phyloP scores from a whole-genome alignment of 2,113 vertebrate species.

The Accipiter virgatus region DNA sequence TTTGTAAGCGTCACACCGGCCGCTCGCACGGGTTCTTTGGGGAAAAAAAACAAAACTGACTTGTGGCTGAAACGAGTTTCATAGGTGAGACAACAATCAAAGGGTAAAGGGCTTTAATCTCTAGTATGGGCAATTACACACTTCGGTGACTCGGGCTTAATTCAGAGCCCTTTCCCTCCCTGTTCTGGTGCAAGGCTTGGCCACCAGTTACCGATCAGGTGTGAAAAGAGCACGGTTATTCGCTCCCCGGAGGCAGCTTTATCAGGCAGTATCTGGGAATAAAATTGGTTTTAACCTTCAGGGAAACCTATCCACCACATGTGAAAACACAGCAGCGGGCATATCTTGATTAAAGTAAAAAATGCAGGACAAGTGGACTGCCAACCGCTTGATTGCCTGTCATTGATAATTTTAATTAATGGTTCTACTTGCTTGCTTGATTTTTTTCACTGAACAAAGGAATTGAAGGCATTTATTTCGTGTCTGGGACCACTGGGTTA shows the following conservation, averaged over 20 bases:
- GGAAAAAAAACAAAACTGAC: background rate
- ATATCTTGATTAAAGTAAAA: background rate
- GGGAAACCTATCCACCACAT: background rate
- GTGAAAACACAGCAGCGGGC: background rate
- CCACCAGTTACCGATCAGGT: background rate
- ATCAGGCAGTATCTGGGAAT: background rate
- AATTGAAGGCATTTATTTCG: background rate
- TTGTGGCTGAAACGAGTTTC: background rate
- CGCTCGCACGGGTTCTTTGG: background rate
- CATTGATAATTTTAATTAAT: background rate
- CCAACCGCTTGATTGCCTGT: background rate
- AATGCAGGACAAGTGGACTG: background rate
- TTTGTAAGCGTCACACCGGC: background rate
- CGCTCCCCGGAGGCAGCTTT: background rate
- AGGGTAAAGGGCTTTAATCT: slow-evolving; percentile 1
- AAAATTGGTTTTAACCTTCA: background rate
- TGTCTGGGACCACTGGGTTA: background rate
- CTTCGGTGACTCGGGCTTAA: background rate
- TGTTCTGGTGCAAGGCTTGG: background rate
- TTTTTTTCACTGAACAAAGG: background rate
- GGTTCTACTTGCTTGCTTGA: background rate
- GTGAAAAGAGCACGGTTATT: slow-evolving; percentile 11
- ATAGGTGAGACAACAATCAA: background rate
- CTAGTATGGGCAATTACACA: background rate
- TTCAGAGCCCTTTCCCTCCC: background rate